Percentiles rank a stretch among this genome's conserved stretches.
phyloP scores from a whole-genome alignment of 2,113 vertebrate species.

The Phalacrocorax aristotelis region DNA sequence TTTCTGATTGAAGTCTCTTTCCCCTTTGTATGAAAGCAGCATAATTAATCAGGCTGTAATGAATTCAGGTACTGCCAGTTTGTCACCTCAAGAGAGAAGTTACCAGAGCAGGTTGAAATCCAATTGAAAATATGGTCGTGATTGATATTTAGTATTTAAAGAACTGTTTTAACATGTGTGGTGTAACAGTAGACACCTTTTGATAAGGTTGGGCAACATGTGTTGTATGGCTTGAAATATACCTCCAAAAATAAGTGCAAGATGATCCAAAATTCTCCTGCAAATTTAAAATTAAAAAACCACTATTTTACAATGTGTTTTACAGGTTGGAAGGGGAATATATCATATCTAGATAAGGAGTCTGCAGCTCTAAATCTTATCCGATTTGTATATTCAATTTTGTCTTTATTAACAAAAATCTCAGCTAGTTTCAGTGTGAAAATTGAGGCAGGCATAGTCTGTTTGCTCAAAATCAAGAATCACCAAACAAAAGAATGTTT shows the following conservation, averaged over 20 bases:
- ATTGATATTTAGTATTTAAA: slow-evolving; percentile 18
- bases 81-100: slow-evolving; percentile 61
- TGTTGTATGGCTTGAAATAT: neutral
- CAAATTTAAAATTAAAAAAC: neutral
- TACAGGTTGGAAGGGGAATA: neutral
- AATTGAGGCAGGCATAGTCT: neutral
- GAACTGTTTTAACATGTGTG: neutral
- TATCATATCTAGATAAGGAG: neutral
- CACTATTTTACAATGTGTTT: neutral
- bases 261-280: neutral
- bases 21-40: slow-evolving; percentile 46
- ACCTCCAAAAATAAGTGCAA: neutral
- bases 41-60: slow-evolving; percentile 73
- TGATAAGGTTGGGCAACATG: neutral
- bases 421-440: neutral
- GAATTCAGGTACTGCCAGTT: slow-evolving; percentile 61
- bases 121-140: neutral
- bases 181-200: neutral
- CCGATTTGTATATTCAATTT: neutral
- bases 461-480: neutral
- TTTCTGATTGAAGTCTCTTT: slow-evolving; percentile 50
- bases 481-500: neutral
- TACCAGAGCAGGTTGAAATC: slow-evolving; percentile 41
- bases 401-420: neutral
- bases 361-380: neutral